These are phyloP conservation scores for Hyppa rectilinea DNA, from an alignment of 2,888 invertebrate species.

Conservation along the genomic window DNA sequence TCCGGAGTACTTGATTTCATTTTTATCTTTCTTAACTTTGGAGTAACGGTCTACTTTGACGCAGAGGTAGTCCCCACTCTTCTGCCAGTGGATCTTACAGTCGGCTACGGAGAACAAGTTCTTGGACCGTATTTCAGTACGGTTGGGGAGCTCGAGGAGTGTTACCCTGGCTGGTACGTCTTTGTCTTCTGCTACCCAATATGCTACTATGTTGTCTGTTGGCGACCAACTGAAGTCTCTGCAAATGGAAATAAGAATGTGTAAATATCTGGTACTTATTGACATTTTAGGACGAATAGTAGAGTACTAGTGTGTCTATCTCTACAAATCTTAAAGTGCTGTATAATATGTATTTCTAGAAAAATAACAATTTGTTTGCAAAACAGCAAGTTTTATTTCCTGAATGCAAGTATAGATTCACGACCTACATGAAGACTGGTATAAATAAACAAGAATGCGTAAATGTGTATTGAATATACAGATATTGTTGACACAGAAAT, in stretches of 20 bases:
- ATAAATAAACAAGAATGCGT: background rate
- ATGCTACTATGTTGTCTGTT: conserved; percentile 98
- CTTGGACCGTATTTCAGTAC: conserved; percentile 97
- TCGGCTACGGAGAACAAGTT: conserved; percentile 99
- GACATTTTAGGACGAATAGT: too few relatives aligned
- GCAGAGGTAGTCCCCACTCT: conserved; percentile 98
- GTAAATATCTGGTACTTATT: too few relatives aligned
- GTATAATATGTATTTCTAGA: background rate
- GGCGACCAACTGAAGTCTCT: conserved; percentile 99
- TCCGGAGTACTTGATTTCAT: conserved; percentile 98
- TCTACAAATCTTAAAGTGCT: too few relatives aligned
- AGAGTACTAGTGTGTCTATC: too few relatives aligned
- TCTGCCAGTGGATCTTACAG: conserved; percentile 99
- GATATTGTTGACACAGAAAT: conserved; percentile 9
- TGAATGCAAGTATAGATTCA: background rate
- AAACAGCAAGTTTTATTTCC: conserved; percentile 12
- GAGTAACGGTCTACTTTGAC: conserved; percentile 96
- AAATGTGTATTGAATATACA: background rate
- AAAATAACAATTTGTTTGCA: conserved; percentile 5
- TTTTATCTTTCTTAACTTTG: conserved; percentile 98
- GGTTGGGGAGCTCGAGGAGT: conserved; percentile 97
- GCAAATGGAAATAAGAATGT: conserved; percentile 50
- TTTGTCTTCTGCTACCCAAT: conserved; percentile 99
- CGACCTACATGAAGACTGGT: conserved; percentile 7
- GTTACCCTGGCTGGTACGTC: conserved; percentile 99